These are phyloP conservation scores for Junonia oenone DNA, from an alignment of 2,888 invertebrate genomes.

Conservation along the genomic window DNA sequence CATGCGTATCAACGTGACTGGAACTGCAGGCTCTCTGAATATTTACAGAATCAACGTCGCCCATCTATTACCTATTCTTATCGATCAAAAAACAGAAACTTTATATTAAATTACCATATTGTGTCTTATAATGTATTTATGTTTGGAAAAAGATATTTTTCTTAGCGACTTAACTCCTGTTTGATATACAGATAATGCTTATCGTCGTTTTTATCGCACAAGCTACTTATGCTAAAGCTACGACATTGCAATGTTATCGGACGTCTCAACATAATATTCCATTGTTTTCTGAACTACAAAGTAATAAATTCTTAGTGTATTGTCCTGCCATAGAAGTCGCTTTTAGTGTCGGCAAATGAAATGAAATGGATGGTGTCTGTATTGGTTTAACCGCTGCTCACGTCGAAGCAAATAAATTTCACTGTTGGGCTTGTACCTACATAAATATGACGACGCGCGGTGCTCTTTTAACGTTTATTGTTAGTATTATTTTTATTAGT, in stretches of 20 bases:
- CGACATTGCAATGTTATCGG: constrained; percentile 41
- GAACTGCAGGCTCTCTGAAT: constrained; percentile 55
- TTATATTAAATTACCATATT: constrained; percentile 12
- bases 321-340: constrained; percentile 41
- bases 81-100: constrained; percentile 25
- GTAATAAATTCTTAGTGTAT: constrained; percentile 55
- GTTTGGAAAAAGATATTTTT: neutral
- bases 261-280: constrained; percentile 39
- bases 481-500: no score
- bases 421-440: constrained; percentile 10
- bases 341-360: neutral
- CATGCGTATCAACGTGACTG: constrained; percentile 65
- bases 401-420: constrained; percentile 20
- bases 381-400: constrained; percentile 3
- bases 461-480: neutral
- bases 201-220: constrained; percentile 28
- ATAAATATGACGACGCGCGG: neutral
- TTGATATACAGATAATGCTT: constrained; percentile 18
- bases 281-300: constrained; percentile 51
- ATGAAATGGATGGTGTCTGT: constrained; percentile 3
- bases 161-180: constrained; percentile 12
- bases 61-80: constrained; percentile 39
- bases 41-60: constrained; percentile 43
- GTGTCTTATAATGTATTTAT: constrained; percentile 4
- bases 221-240: constrained; percentile 24